phyloP scores from a whole-genome alignment of 2,888 invertebrate species.

The Drosophila ustulata region DNA sequence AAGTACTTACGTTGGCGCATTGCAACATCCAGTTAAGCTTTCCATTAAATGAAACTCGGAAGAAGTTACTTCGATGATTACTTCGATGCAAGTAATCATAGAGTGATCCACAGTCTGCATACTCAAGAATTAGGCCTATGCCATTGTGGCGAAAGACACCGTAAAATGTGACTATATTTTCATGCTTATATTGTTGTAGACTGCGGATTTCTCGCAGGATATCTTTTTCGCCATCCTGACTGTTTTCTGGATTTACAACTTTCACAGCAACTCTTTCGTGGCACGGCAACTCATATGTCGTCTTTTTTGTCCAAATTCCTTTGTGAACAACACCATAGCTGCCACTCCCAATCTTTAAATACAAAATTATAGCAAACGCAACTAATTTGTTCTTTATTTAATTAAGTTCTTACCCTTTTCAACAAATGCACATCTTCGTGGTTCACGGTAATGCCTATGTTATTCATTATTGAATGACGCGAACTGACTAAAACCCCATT shows the following conservation, averaged over 20 bases:
- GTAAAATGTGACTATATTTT: conserved; percentile 14
- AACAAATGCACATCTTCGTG: too few species aligned
- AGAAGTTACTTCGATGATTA: background rate
- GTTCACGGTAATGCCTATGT: too few species aligned
- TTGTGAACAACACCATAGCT: too few species aligned
- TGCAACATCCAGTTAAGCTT: conserved; percentile 21
- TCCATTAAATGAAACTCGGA: background rate
- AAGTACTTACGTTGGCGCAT: conserved; percentile 14
- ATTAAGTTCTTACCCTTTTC: too few species aligned
- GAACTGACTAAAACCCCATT: too few species aligned
- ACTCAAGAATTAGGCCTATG: background rate
- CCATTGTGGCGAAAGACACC: background rate
- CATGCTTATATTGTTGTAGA: background rate
- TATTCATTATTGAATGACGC: too few species aligned
- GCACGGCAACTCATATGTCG: too few species aligned
- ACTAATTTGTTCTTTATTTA: too few species aligned
- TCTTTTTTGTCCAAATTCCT: too few species aligned
- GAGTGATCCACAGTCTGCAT: conserved; percentile 9
- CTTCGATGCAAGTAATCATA: background rate
- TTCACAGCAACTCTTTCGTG: background rate
- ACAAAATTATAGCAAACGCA: too few species aligned
- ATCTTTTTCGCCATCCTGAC: background rate
- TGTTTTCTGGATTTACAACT: background rate
- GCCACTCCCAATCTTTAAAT: too few species aligned
- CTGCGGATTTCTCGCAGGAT: background rate